These are phyloP conservation scores for Callionymus lyra DNA, from an alignment of 2,113 vertebrate genomes.

Conservation along the genomic window DNA sequence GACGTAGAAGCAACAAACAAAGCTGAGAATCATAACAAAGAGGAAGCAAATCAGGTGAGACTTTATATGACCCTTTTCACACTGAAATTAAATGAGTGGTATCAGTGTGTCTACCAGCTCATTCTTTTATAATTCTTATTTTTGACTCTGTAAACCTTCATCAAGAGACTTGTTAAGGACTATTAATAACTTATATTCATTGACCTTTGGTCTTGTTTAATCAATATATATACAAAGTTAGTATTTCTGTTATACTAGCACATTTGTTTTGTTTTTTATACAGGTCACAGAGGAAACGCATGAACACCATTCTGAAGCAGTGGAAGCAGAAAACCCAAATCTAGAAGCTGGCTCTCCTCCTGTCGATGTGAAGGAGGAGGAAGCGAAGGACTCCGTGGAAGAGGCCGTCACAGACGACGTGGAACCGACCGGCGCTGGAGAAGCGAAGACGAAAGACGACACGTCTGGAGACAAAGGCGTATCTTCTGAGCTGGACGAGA, in stretches of 20 bases:
- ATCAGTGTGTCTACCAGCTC: background rate
- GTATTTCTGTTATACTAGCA: no score
- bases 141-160: no score
- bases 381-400: background rate
- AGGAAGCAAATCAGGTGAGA: no score
- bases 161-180: no score
- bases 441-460: background rate
- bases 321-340: background rate
- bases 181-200: no score
- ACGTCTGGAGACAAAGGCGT: background rate
- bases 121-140: no score
- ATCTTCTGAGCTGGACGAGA: conserved; percentile 36
- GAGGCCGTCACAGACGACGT: background rate
- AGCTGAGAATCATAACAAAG: no score
- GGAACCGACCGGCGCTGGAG: background rate
- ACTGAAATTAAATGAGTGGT: background rate
- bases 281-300: conserved; percentile 18
- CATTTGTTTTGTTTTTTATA: background rate
- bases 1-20: no score
- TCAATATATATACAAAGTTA: no score
- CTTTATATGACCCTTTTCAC: no score
- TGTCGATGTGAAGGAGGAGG: background rate
- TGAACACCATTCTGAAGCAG: conserved; percentile 1
- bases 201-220: no score
- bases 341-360: background rate